Base-by-base conservation (phyloP, 2,888 invertebrate species). In the Nemurella pictetii region DNA sequence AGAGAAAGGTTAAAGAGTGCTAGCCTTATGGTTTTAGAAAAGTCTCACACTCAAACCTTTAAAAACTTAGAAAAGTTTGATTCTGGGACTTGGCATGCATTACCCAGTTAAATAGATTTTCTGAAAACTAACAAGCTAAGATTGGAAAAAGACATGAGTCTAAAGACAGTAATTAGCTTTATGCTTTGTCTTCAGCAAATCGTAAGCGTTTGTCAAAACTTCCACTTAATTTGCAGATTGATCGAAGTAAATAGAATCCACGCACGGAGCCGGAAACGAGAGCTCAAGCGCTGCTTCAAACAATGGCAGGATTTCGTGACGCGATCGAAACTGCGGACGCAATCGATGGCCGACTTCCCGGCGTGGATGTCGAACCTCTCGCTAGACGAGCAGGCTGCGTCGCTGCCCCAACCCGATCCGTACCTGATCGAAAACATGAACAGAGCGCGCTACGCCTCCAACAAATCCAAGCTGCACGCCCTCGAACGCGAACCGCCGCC, bases 321-420 rank as follows among this genome's bases (percentile, higher is more conserved):
- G 9, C 7, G 20, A 55, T 55, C 28, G 27, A 82, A 82, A n/a
- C 2, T 36, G 28, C 4, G 36, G 20, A 36, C 55, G 29, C 28
- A 82, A 55, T 82, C 82, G 9, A 82, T 82, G 55, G 55, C 29
- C 20, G 72, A 82, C 29, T 82, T 82, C 27, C 82, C 82, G 12
- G 82, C 82, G 0, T 82, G 82, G 82, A 82, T 82, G 82, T 82
- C 82, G 12, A 82, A 82, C 82, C 12, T 82, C 28, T 26, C 72
- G 0, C 27, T 82, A 3, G 72, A 82, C 29, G 82, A 82, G 55
- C 82, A 82, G 27, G 82, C 29, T 3, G 55, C 82, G 5, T 26
- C 15, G 0, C n/a, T 82, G n/a, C 28, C 55, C 3, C 82, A 27
- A 27, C 82, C 82, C n/a, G 82, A 82, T 27, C 55, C 72, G 3